Conservation (phyloP, 2,113 vertebrate species). For the Cyanoramphus novaezelandiae region DNA sequence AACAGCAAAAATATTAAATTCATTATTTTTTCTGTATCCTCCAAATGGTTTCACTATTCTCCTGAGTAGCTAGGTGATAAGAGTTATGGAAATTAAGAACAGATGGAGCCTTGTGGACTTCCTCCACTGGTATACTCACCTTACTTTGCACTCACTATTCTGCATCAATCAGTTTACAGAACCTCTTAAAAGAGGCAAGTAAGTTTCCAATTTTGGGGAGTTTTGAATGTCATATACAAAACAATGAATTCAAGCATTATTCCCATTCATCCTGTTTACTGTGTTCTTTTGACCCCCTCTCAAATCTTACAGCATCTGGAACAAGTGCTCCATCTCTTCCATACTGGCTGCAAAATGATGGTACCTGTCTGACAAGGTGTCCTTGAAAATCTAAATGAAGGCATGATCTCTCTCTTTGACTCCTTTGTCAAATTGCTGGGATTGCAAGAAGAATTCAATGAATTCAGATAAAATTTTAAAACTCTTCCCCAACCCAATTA, state of each 20-base stretch:
- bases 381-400: neutral
- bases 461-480: neutral
- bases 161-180: neutral
- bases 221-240: neutral
- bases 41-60: neutral
- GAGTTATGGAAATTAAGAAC: neutral
- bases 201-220: neutral
- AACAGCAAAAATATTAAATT: neutral
- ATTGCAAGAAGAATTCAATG: rapidly evolving
- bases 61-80: neutral
- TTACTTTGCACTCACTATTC: neutral
- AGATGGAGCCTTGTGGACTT: neutral
- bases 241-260: neutral
- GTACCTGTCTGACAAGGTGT: neutral
- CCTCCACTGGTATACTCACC: neutral
- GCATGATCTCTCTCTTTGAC: neutral
- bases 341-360: neutral
- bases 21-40: neutral
- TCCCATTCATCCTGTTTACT: neutral
- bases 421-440: neutral
- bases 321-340: neutral
- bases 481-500: neutral
- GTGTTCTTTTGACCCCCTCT: rapidly evolving
- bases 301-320: neutral
- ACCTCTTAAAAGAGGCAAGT: neutral